Conservation (phyloP, 2,888 invertebrate species). For the Sclerodermus sp. region DNA sequence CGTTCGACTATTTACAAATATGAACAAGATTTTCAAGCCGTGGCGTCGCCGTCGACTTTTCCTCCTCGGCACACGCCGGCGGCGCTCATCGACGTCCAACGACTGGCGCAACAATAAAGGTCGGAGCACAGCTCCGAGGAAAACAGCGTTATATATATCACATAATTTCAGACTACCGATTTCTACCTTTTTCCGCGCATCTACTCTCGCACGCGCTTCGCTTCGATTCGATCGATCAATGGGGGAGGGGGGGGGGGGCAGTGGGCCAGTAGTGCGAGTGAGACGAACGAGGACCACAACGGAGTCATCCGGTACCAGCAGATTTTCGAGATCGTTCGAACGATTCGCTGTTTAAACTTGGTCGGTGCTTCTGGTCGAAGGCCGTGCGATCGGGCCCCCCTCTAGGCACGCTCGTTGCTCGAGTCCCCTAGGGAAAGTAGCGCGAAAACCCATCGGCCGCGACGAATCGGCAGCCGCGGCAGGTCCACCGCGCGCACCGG, state of each 20-base stretch:
- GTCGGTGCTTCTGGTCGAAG: conserved; percentile 27
- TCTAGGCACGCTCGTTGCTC: background rate
- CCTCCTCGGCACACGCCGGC: conserved; percentile 9
- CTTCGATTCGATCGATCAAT: background rate
- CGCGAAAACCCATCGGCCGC: no score
- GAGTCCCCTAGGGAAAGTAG: no score
- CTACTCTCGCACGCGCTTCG: conserved; percentile 15
- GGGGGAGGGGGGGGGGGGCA: no score
- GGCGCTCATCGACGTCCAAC: no score
- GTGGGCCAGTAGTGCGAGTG: background rate
- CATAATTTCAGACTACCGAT: conserved; percentile 45
- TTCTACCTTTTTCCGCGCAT: background rate
- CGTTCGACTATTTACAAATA: conserved; percentile 46
- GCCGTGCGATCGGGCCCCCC: background rate
- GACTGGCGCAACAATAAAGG: conserved; percentile 42
- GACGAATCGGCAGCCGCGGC: no score
- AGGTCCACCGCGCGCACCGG: no score
- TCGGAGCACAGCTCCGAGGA: conserved; percentile 52
- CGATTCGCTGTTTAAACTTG: conserved; percentile 27
- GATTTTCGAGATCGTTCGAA: conserved; percentile 15
- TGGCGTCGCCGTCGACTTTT: conserved; percentile 18
- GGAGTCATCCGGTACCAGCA: no score
- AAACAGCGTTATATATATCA: conserved; percentile 51
- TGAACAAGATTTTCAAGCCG: conserved; percentile 47
- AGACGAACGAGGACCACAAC: no score